Conservation (phyloP, 2,797 vertebrate species). For the Cynopterus sphinx region DNA sequence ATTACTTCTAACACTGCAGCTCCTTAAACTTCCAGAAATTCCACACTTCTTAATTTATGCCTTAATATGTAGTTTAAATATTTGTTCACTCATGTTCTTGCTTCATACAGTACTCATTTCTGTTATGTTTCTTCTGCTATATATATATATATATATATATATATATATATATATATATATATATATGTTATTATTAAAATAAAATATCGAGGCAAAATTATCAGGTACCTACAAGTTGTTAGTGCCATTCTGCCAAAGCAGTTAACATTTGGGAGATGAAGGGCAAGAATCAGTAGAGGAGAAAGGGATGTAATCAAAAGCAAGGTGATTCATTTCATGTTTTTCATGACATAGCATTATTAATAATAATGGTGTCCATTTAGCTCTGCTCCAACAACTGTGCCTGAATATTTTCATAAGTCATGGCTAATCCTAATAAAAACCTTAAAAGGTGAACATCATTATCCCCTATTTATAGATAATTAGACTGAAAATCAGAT, state of each 20-base stretch:
- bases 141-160: neutral
- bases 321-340: slow-evolving; percentile 32
- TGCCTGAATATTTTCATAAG: neutral
- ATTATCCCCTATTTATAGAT: neutral
- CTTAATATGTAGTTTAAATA: slow-evolving; percentile 36
- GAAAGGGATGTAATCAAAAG: slow-evolving; percentile 35
- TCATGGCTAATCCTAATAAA: slow-evolving; percentile 25
- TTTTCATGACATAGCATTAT: slow-evolving; percentile 32
- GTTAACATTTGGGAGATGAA: slow-evolving; percentile 49
- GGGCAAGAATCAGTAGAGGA: slow-evolving; percentile 17
- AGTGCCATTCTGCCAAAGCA: slow-evolving; percentile 18
- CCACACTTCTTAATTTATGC: neutral
- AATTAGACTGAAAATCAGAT: slow-evolving; percentile 21
- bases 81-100: neutral
- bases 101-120: neutral
- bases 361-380: slow-evolving; percentile 5
- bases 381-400: neutral
- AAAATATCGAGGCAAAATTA: slow-evolving; percentile 26
- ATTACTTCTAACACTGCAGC: slow-evolving; percentile 27
- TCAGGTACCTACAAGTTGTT: slow-evolving; percentile 13
- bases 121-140: slow-evolving; percentile 12
- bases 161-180: neutral
- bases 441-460: neutral
- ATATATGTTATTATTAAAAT: neutral
- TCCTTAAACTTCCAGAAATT: slow-evolving; percentile 8